Base-by-base conservation (phyloP, 2,113 vertebrate species). In the Spilogale gracilis region DNA sequence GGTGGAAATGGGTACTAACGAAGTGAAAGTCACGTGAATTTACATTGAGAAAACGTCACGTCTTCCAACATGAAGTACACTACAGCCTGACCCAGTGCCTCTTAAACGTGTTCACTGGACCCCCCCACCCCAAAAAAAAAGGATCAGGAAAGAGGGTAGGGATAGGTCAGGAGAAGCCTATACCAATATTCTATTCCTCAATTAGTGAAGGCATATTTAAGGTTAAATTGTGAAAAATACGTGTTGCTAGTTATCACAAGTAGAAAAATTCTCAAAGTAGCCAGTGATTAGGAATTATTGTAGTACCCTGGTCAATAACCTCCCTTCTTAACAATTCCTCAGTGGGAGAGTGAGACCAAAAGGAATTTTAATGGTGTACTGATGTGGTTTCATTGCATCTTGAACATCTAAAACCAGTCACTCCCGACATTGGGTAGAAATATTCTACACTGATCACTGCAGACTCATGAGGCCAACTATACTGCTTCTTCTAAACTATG, bases 181-280 rank as follows among this genome's bases (percentile, higher is more conserved):
- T 13, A 60, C 1, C 18, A 65, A 10, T 83, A n/a, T 48, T 93
- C 10, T 58, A 16, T 38, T 60, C 58, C 54, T 43, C 84, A 61
- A 93, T 20, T 54, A 89, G 17, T 69, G 23, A 89, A 95, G 56
- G n/a, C 18, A 80, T 63, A 76, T 45, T 82, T 95, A 94, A 94
- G 38, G 10, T n/a, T 71, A 92, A 90, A 82, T 30, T n/a, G 32
- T 58, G 38, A 89, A 30, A 96, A 76, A 61, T 20, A 43, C 0
- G 21, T 6, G 50, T 10, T 30, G 17, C 21, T 94, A 65, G 14
- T 56, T 76, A 86, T 32, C 50, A 88, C 7, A 79, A 83, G 89
- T 38, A 14, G 21, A 20, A 92, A 93, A 81, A 81, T 58, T 52
- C 8, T 65, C 32, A 79, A 87, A 81, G 10, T 48, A 76, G 32